Evolutionary conservation across 2,888 invertebrate genomes (phyloP).

Genomic region (Tenthredo mesomela): DNA sequence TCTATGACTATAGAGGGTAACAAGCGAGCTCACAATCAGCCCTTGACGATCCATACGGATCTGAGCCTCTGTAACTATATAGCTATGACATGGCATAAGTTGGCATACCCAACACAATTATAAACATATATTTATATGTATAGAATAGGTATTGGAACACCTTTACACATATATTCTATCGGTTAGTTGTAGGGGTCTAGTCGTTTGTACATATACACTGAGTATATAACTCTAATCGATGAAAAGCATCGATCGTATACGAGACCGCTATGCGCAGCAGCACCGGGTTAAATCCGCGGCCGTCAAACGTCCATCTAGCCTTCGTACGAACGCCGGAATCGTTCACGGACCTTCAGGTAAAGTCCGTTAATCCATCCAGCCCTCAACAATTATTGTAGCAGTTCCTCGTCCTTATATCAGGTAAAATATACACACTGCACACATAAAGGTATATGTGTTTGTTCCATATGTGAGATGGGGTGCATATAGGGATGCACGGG

Average conservation of each 20-base stretch:
- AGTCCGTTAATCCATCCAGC: background rate
- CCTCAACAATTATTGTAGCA: background rate
- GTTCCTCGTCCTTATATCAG: background rate
- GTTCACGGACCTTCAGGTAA: background rate
- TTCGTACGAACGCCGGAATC: background rate
- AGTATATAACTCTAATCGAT: slow-evolving; percentile 65
- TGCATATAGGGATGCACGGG: background rate
- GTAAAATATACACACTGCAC: background rate
- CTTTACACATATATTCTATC: slow-evolving; percentile 51
- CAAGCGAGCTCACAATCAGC: background rate
- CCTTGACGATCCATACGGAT: slow-evolving; percentile 25
- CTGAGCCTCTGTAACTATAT: background rate
- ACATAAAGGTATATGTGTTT: background rate
- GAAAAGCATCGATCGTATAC: slow-evolving; percentile 68
- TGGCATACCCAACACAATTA: background rate
- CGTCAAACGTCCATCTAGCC: background rate
- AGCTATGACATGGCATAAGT: background rate
- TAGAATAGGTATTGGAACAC: background rate
- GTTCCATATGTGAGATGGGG: background rate
- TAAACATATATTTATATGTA: background rate
- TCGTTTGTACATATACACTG: background rate
- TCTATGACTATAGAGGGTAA: background rate
- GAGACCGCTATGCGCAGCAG: slow-evolving; percentile 42
- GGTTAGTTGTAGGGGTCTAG: slow-evolving; percentile 57
- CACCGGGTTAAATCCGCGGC: background rate